Conservation (phyloP, 2,113 vertebrate genomes). For the Oryzias javanicus region DNA sequence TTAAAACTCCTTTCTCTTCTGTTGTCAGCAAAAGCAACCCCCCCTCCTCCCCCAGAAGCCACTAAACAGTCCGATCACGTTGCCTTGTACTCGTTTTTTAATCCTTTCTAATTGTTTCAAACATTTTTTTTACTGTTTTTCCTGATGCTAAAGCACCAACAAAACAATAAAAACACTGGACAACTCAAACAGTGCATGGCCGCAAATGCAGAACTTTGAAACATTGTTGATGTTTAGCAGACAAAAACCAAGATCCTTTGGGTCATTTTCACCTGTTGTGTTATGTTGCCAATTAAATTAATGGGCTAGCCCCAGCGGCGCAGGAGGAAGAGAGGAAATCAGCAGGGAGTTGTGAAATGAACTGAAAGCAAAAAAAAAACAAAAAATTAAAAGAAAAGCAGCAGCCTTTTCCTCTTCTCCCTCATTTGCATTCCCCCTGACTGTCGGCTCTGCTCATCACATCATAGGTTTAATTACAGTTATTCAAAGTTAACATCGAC, state of each 20-base stretch:
- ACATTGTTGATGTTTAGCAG: conserved; percentile 24
- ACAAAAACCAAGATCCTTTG: conserved; percentile 26
- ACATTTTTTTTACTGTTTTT: no score
- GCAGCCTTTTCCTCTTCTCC: conserved; percentile 21
- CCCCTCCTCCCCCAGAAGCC: no score
- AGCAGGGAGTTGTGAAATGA: conserved; percentile 47
- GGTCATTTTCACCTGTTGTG: conserved; percentile 56
- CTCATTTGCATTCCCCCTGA: conserved; percentile 8
- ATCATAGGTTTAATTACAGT: conserved; percentile 52
- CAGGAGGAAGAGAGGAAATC: conserved; percentile 38
- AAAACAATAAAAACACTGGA: no score
- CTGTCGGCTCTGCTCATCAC: conserved; percentile 38
- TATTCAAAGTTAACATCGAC: conserved; percentile 36
- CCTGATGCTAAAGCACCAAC: no score
- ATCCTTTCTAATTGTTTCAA: no score
- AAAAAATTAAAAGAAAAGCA: not conserved
- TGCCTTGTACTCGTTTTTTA: no score
- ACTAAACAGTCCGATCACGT: no score
- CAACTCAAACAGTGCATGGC: no score
- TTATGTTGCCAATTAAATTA: conserved; percentile 52
- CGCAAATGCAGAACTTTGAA: not conserved
- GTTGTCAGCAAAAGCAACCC: no score
- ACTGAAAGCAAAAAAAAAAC: conserved; percentile 52
- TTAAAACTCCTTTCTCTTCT: no score
- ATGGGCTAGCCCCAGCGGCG: conserved; percentile 39